Conservation (phyloP, 1,140 invertebrate genomes). For the Vanessa tameamea region DNA sequence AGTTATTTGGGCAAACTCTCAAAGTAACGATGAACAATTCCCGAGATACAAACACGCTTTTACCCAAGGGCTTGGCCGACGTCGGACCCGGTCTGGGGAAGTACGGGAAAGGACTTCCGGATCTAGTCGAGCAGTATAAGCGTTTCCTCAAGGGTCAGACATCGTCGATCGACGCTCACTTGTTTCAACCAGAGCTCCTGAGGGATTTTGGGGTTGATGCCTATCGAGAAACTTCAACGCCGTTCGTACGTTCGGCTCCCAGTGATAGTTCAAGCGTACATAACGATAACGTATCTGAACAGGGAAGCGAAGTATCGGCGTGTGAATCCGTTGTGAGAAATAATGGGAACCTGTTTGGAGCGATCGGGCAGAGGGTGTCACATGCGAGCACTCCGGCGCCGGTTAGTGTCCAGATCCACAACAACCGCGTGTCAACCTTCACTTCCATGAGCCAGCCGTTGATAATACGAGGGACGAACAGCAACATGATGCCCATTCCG, state of each 20-base stretch:
- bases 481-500: too few relatives aligned
- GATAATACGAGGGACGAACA: too few relatives aligned
- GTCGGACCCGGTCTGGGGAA: slow-evolving; percentile 57
- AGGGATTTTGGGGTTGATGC: slow-evolving; percentile 5
- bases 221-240: not conserved
- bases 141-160: slow-evolving; percentile 47
- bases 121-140: slow-evolving; percentile 60
- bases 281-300: slow-evolving; percentile 16
- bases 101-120: slow-evolving; percentile 51
- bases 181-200: slow-evolving; percentile 34
- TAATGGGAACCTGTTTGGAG: not conserved
- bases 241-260: not conserved
- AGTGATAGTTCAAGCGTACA: slow-evolving; percentile 11
- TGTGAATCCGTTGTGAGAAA: not conserved
- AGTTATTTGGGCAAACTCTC: slow-evolving; percentile 50
- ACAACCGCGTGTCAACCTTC: too few relatives aligned
- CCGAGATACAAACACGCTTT: slow-evolving; percentile 31
- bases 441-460: too few relatives aligned
- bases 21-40: slow-evolving; percentile 50
- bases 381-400: not conserved
- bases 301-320: not conserved
- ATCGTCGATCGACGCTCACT: slow-evolving; percentile 41
- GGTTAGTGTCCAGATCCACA: too few relatives aligned
- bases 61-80: slow-evolving; percentile 57
- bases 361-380: not conserved